Base-by-base conservation (phyloP, 2,113 vertebrate species). In the Nesogale talazaci region DNA sequence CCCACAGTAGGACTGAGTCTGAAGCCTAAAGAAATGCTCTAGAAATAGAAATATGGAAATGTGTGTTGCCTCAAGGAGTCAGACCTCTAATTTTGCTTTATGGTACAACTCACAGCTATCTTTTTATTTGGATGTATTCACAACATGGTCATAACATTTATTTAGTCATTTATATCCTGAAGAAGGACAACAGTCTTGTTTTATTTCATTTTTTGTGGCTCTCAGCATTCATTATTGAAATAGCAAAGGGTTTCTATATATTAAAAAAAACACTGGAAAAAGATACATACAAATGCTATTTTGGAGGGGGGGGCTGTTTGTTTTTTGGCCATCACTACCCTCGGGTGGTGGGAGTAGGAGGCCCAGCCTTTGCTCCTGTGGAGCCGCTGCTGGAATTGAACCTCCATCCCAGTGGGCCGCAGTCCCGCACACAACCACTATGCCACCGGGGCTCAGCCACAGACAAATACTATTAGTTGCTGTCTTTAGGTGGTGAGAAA, bases 1-100 rank as follows among this genome's bases (percentile, higher is more conserved):
- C 89, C 89, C 95, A 93, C 52, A 76, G 95, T 95, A 20, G 89
- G 95, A 96, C 23, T 86, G 83, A 96, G 92, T 91, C 75, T 57
- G 86, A 93, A 93, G 85, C 84, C 74, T 92, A 80, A 74, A 52
- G 93, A 94, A 83, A 91, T 86, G 22, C 34, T 81, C n/a, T 46
- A 80, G 56, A 70, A 83, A 56, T 78, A 70, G 75, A 19, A 72
- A 52, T 94, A 38, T 38, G 63, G 81, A 93, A 91, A 74, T 76
- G 57, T 94, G 89, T 84, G 56, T 89, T 76, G 36, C 90, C 59
- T 84, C 31, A 40, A 52, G 46, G 79, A 82, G 80, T 15, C 69
- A 86, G 77, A 59, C 31, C 36, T 67, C 10, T 81, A 67, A 69
- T 75, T 84, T 38, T 82, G 36, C 70, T 85, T 97, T 93, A 91